Evolutionary conservation across 2,797 vertebrate genomes (phyloP), one percentile per base, ranked within the genome.

Genomic region (Cryptoblepharus egeriae): DNA sequence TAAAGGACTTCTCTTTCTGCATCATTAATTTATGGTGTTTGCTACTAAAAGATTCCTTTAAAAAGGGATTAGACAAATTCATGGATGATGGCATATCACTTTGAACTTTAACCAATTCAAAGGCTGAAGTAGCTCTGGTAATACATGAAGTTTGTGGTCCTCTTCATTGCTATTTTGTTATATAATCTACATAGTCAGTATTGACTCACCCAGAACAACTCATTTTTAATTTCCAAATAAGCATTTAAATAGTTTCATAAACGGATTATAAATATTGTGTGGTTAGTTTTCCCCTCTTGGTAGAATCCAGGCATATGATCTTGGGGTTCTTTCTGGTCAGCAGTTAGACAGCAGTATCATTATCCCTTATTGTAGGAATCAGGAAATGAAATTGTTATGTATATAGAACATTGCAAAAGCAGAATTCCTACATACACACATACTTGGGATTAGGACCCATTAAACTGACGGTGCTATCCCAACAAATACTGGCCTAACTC

Each of bases 151-250:
- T n/a, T 9, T 61, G 30, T 64, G 35, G 28, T 26, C 20, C 49
- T 80, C 32, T 18, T 32, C 75, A 30, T 28, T 35, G 57, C 18
- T 75, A 35, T 81, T 67, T 81, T 58, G n/a, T 68, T 63, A 13
- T 28, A 55, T 57, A 55, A 65, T 28, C 57, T 35, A 57, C 35
- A 26, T 22, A 28, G 12, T 45, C 55, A 70, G 13, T 18, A 11
- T 24, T 75, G 83, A 81, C 35, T 77, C 74, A 72, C 67, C 26
- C 45, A 58, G 49, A 37, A 26, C 22, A 58, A 77, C 12, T 57
- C 30, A 69, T 55, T 85, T n/a, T 80, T 69, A 65, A 30, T 75
- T 80, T 70, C 32, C 42, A 79, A 45, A 58, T n/a, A 13, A 35
- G n/a, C 16, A 22, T 69, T 58, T 37, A 58, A 58, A 26, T 13